Conservation (phyloP, 2,888 invertebrate species). For the Spisula solida region DNA sequence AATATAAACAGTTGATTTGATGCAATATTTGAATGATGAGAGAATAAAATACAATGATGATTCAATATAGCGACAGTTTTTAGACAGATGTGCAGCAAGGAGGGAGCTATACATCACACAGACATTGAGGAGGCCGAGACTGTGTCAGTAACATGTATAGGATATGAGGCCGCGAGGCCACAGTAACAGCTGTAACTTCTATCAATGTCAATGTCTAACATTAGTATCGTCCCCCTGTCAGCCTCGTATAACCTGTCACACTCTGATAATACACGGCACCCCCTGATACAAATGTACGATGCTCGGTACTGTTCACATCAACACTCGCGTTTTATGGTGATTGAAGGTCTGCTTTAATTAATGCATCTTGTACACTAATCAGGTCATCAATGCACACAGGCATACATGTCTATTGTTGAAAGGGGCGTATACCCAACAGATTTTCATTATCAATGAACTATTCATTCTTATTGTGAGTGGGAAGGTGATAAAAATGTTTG, state of each 20-base stretch:
- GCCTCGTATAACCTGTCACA: conserved; percentile 41
- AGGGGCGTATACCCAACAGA: conserved; percentile 12
- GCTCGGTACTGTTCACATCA: conserved; percentile 31
- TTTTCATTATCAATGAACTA: conserved; percentile 14
- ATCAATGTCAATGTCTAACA: conserved; percentile 32
- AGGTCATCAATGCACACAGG: conserved; percentile 25
- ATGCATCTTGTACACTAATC: conserved; percentile 53
- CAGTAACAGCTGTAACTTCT: conserved; percentile 37
- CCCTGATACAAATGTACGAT: not conserved
- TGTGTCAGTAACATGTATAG: conserved; percentile 27
- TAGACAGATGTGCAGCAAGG: conserved; percentile 32
- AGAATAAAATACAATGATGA: not conserved
- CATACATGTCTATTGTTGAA: conserved; percentile 2
- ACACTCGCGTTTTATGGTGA: conserved; percentile 29
- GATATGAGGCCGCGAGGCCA: conserved; percentile 25
- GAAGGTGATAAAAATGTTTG: conserved; percentile 15
- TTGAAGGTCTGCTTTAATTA: conserved; percentile 47
- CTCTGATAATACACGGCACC: conserved; percentile 19
- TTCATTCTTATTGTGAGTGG: not conserved
- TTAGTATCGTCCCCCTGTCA: conserved; percentile 10
- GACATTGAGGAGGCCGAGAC: conserved; percentile 33
- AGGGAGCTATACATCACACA: conserved; percentile 22
- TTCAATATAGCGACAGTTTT: not conserved
- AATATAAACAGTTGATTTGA: not conserved
- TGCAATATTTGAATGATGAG: too few species aligned